Evolutionary conservation across 2,888 invertebrate species (phyloP).

Genomic region (Eutolmus rufibarbis): DNA sequence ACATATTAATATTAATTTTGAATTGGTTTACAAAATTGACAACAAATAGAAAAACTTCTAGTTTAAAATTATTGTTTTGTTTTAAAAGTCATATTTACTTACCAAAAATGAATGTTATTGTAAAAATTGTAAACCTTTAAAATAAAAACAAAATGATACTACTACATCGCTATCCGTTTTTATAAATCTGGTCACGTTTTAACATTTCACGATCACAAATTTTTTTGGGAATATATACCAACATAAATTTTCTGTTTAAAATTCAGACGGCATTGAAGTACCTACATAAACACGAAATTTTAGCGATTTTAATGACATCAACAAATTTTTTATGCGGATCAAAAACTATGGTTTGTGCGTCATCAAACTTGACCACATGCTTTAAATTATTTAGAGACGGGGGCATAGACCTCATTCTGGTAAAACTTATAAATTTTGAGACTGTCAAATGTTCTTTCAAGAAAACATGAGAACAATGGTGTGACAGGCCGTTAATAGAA

Average conservation of each 20-base stretch:
- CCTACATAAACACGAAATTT: neutral
- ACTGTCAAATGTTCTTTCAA: neutral
- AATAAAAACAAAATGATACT: neutral
- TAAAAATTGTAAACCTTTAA: too few species aligned
- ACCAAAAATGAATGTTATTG: too few species aligned
- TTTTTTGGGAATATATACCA: too few species aligned
- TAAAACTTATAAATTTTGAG: neutral
- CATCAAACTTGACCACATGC: neutral
- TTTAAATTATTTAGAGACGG: neutral
- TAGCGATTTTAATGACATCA: too few species aligned
- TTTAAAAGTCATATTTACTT: too few species aligned
- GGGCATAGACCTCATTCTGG: neutral
- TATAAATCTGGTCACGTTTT: neutral
- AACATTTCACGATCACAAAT: neutral
- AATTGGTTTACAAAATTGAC: too few species aligned
- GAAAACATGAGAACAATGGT: neutral
- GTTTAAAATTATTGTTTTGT: too few species aligned
- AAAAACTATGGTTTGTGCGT: too few species aligned
- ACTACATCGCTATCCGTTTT: neutral
- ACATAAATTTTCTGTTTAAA: neutral
- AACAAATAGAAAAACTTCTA: too few species aligned
- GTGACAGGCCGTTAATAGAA: too few species aligned
- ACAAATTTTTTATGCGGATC: too few species aligned
- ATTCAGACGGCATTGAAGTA: neutral
- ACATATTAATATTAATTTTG: too few species aligned